Evolutionary conservation across 2,888 invertebrate genomes (phyloP).

Genomic region (Taenaris catops): DNA sequence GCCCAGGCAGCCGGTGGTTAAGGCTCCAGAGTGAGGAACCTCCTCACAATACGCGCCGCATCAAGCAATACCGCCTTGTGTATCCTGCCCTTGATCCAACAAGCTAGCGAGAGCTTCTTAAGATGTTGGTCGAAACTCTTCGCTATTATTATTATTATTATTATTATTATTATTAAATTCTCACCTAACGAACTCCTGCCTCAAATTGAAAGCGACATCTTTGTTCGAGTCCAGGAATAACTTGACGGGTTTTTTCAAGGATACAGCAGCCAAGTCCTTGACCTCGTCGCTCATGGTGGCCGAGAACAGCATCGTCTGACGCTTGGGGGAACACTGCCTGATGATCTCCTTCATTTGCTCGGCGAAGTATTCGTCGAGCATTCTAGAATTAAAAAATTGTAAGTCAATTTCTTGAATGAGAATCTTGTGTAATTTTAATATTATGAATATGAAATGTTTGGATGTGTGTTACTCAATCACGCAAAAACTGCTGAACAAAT

Average conservation of each 20-base stretch:
- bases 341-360: constrained; percentile 99
- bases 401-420: too few relatives aligned
- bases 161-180: background rate
- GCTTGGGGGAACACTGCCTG: constrained; percentile 91
- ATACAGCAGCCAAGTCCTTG: constrained; percentile 95
- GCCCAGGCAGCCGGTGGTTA: too few relatives aligned
- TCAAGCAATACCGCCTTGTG: too few relatives aligned
- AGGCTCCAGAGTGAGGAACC: too few relatives aligned
- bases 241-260: constrained; percentile 94
- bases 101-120: too few relatives aligned
- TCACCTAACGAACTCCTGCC: constrained; percentile 96
- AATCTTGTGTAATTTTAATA: too few relatives aligned
- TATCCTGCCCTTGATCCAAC: too few relatives aligned
- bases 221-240: constrained; percentile 98
- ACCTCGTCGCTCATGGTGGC: constrained; percentile 99
- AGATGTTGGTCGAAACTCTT: too few relatives aligned
- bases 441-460: too few relatives aligned
- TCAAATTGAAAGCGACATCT: constrained; percentile 95
- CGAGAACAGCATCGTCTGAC: constrained; percentile 98
- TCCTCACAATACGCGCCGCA: too few relatives aligned
- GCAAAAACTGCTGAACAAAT: too few relatives aligned
- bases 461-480: too few relatives aligned
- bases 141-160: background rate
- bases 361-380: constrained; percentile 99
- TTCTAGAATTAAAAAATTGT: constrained; percentile 73